Evolutionary conservation across 2,888 invertebrate species (phyloP), one percentile per base, ranked within the genome.

Genomic region (Bugulina stolonifera): DNA sequence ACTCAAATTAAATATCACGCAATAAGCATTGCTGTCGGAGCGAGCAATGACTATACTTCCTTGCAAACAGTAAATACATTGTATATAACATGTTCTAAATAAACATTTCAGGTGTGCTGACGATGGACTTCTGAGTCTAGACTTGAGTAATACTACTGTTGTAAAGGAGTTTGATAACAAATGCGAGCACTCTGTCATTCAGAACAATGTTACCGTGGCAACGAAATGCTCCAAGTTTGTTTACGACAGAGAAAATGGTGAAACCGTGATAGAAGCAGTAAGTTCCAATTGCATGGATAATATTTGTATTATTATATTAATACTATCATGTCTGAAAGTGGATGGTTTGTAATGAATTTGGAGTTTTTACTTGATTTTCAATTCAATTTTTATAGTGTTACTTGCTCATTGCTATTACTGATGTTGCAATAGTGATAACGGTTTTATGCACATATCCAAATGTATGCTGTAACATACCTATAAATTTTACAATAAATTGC

Each of bases 251-350:
- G 64, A 64, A 32, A 14, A 64, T 64, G 64, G 64, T 18, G 64
- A 25, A 5, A 64, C 64, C 2, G 64, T 27, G 25, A 64, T 64
- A 14, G 64, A 64, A 64, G 32, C 10, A 32, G 64, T 64, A 64
- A n/a, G n/a, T n/a, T n/a, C n/a, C n/a, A n/a, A n/a, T n/a, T n/a
- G n/a, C n/a, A n/a, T n/a, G n/a, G n/a, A n/a, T n/a, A n/a, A n/a
- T n/a, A n/a, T n/a, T n/a, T n/a, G n/a, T n/a, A n/a, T n/a, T n/a
- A n/a, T n/a, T n/a, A n/a, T n/a, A n/a, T n/a, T n/a, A n/a, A n/a
- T n/a, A n/a, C n/a, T n/a, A n/a, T n/a, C n/a, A n/a, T n/a, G n/a
- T n/a, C n/a, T n/a, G n/a, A n/a, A n/a, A n/a, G n/a, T n/a, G n/a
- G n/a, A n/a, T n/a, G n/a, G n/a, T n/a, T n/a, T n/a, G n/a, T n/a